phyloP scores from a whole-genome alignment of 2,888 invertebrate species.

The Drosophila anomalata region DNA sequence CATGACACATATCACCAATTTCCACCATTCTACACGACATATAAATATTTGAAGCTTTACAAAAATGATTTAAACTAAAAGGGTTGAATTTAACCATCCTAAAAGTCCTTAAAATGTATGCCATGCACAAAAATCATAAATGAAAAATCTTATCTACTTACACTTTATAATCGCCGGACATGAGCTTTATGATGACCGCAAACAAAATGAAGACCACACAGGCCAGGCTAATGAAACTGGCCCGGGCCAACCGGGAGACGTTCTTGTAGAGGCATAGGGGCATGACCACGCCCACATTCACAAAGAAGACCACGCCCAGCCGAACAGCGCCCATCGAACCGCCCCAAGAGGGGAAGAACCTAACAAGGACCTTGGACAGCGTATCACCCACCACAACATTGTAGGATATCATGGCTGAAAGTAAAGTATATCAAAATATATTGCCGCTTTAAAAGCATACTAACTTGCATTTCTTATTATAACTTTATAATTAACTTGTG shows the following conservation, averaged over 20 bases:
- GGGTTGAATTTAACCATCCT: background rate
- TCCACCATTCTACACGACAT: background rate
- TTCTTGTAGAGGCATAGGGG: conserved; percentile 92
- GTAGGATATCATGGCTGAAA: conserved; percentile 93
- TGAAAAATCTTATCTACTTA: conserved; percentile 84
- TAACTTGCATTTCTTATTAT: background rate
- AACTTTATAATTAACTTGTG: background rate
- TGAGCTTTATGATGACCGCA: conserved; percentile 85
- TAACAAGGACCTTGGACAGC: conserved; percentile 91
- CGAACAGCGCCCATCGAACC: conserved; percentile 84
- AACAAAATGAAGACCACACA: conserved; percentile 90
- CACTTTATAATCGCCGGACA: conserved; percentile 86
- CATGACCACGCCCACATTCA: conserved; percentile 89
- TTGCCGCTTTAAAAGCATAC: background rate
- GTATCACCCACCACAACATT: conserved; percentile 95
- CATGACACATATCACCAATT: background rate
- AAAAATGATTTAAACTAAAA: background rate
- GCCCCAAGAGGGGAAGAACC: conserved; percentile 86
- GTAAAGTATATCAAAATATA: conserved; percentile 11
- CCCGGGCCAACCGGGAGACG: conserved; percentile 85
- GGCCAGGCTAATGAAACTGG: conserved; percentile 85
- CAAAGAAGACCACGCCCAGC: conserved; percentile 87
- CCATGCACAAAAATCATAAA: conserved; percentile 3
- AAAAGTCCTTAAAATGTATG: background rate
- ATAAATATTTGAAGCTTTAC: background rate